A percentile compares a stretch with the other conserved stretches of the same genome.
These are phyloP conservation scores for Prorops nasuta DNA, from an alignment of 1,140 invertebrate species.

Conservation along the genomic window DNA sequence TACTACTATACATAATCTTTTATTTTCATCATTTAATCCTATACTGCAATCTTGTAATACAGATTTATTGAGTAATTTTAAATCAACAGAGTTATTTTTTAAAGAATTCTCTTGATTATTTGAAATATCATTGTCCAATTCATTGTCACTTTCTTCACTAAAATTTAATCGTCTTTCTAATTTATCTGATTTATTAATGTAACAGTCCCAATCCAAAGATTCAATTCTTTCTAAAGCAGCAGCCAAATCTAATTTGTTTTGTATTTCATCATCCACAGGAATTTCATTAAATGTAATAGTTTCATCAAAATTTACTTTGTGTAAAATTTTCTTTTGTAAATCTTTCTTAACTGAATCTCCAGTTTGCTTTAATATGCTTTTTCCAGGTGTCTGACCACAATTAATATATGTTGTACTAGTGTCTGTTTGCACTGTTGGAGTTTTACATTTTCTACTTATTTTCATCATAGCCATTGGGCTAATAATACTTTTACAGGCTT, in stretches of 20 bases:
- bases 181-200: constrained; percentile 6
- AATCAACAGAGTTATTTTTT: background rate
- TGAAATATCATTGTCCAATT: background rate
- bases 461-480: constrained; percentile 41
- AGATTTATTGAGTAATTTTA: background rate
- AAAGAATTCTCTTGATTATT: background rate
- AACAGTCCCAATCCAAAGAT: constrained; percentile 15
- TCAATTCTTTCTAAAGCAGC: constrained; percentile 26
- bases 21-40: background rate
- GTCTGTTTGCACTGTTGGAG: constrained; percentile 41
- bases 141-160: constrained; percentile 21
- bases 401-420: constrained; percentile 41
- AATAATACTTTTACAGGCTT: constrained; percentile 10
- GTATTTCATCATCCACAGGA: constrained; percentile 18
- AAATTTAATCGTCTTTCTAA: constrained; percentile 34
- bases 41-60: background rate
- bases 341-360: constrained; percentile 12
- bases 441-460: constrained; percentile 33
- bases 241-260: constrained; percentile 16
- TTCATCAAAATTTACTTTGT: constrained; percentile 33
- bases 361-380: constrained; percentile 44
- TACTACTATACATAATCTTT: background rate
- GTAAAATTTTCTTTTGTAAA: background rate
- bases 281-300: constrained; percentile 21
- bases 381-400: constrained; percentile 43